Evolutionary conservation across 1,140 invertebrate species (phyloP), one percentile per base, ranked within the genome.

Genomic region (Trichoplusia ni): DNA sequence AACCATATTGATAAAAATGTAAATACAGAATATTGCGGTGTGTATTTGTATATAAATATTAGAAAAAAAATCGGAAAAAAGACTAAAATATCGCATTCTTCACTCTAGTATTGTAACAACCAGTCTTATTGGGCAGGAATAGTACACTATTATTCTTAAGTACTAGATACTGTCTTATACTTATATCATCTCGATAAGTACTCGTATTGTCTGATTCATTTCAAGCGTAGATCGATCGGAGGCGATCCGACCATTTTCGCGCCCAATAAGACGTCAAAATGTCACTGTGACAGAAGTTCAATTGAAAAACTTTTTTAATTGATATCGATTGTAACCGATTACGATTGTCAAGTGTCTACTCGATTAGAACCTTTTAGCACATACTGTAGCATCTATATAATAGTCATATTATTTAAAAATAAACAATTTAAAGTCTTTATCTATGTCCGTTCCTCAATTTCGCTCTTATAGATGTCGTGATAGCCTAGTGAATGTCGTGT

Each of bases 391-490:
- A 66, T 70, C 65, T 77, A 79, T 75, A 78, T 77, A 70, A 67
- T 76, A 76, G 70, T 75, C 74, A 71, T 75, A 81, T 81, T 73
- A 70, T 79, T 79, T 81, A 73, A 73, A 68, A 76, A 23, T 71
- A 73, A 75, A 82, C 75, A 84, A 79, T 82, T 82, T 71, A 60
- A 83, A 78, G 64, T 82, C 82, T 86, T 84, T 79, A 68, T 86
- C 83, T 87, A 86, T 87, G 83, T 88, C 84, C 85, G 84, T 90
- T 87, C 81, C 81, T 88, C 85, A 72, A 84, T 86, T 90, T 90
- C 87, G 66, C 81, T 87, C 84, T 88, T 87, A 85, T 89, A 86
- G 84, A 73, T 90, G 85, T 90, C 85, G 87, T 90, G 81, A 82
- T 88, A 88, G 87, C 64, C 71, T 90, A 90, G 85, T 87, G 42